These are phyloP conservation scores for Balanococcus diminutus DNA, from an alignment of 2,888 invertebrate species.

Conservation along the genomic window DNA sequence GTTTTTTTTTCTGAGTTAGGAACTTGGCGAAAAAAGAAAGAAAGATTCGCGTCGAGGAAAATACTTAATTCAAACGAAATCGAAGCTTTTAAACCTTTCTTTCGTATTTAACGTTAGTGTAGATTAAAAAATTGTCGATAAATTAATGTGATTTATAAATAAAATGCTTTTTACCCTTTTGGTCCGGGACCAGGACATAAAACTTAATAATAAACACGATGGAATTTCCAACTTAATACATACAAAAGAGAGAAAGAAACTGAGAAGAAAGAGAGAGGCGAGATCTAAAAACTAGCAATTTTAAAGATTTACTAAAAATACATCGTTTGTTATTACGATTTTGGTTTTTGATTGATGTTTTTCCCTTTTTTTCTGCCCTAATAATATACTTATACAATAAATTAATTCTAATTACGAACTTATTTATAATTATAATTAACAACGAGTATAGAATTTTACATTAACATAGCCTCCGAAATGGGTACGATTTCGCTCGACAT, in stretches of 20 bases:
- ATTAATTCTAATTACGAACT: conserved; percentile 9
- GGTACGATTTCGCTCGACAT: conserved; percentile 1
- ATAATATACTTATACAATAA: neutral
- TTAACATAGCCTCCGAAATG: neutral
- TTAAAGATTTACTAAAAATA: neutral
- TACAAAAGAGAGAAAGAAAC: neutral
- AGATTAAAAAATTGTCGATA: conserved; percentile 21
- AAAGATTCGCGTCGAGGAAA: too few species aligned
- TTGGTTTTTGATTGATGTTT: neutral
- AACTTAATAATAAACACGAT: conserved; percentile 41
- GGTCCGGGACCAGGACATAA: conserved; percentile 53
- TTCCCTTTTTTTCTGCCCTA: neutral
- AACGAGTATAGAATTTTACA: conserved; percentile 15
- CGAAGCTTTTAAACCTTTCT: conserved; percentile 16
- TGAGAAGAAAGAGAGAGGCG: neutral
- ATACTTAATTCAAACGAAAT: conserved; percentile 31
- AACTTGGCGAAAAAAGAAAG: conserved; percentile 42
- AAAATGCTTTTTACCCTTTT: conserved; percentile 55
- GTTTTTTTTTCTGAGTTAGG: conserved; percentile 17
- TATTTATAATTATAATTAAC: neutral
- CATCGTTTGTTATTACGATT: neutral
- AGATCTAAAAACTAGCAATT: conserved; percentile 4
- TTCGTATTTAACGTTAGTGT: conserved; percentile 22
- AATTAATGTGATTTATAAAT: conserved; percentile 45
- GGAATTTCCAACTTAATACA: conserved; percentile 33